These are phyloP conservation scores for Sylvia atricapilla DNA, from an alignment of 2,113 vertebrate genomes.

Conservation along the genomic window DNA sequence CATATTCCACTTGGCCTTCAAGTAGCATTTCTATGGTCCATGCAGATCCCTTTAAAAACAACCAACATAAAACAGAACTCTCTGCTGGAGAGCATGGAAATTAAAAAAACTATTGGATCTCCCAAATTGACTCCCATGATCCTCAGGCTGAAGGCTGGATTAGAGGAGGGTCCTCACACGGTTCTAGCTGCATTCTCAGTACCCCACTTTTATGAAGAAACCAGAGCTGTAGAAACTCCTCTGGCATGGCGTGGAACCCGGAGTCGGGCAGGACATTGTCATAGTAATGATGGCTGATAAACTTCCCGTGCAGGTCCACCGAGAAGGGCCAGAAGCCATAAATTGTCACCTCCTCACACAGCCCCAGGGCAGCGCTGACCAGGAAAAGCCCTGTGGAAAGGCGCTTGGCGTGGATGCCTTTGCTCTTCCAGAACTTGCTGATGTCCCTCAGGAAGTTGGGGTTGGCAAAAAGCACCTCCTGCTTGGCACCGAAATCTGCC, in stretches of 20 bases:
- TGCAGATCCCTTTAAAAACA: slow-evolving; percentile 43
- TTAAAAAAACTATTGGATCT: slow-evolving; percentile 40
- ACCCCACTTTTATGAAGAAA: slow-evolving; percentile 90
- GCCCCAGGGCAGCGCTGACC: slow-evolving; percentile 88
- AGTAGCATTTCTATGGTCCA: neutral
- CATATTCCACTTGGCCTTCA: slow-evolving; percentile 15
- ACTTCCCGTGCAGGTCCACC: slow-evolving; percentile 76
- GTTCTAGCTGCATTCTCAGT: slow-evolving; percentile 83
- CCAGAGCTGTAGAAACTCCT: slow-evolving; percentile 97
- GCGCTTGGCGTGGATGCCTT: slow-evolving; percentile 86
- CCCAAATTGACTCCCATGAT: neutral
- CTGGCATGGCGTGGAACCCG: slow-evolving; percentile 94
- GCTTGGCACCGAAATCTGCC: slow-evolving; percentile 83
- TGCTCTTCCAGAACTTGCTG: slow-evolving; percentile 91
- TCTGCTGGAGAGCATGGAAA: slow-evolving; percentile 5
- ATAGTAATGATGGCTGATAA: slow-evolving; percentile 96
- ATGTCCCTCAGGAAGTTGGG: slow-evolving; percentile 89
- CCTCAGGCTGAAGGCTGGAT: slow-evolving; percentile 42
- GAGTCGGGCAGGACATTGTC: slow-evolving; percentile 90
- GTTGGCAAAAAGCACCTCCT: slow-evolving; percentile 92
- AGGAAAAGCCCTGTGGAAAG: slow-evolving; percentile 94
- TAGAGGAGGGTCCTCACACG: slow-evolving; percentile 64
- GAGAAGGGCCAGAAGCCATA: slow-evolving; percentile 98
- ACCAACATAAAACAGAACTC: slow-evolving; percentile 4
- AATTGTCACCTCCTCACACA: slow-evolving; percentile 91